Base-by-base conservation (phyloP, 2,797 vertebrate genomes). In the Orestias chungarensis region DNA sequence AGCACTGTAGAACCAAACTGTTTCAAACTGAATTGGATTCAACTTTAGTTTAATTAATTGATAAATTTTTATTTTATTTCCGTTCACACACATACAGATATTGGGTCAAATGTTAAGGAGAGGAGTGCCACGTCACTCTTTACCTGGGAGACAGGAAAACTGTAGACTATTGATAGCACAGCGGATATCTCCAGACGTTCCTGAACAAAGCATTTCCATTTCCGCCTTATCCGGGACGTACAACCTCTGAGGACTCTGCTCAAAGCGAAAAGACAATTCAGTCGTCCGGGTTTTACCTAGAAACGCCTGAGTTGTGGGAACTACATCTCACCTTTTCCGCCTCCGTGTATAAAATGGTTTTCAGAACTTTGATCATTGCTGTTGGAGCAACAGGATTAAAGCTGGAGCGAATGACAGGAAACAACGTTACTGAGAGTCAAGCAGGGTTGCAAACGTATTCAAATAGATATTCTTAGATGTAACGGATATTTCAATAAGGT, bases 311-410 rank as follows among this genome's bases (percentile, higher is more conserved):
- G 7, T 1, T n/a, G 8, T 52, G 27, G 15, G 18, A 2, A 8
- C 1, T 29, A 71, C 15, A 14, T 49, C 86, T 92, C 92, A 99
- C 98, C 96, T 92, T 93, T 75, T 66, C 93, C 69, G 93, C 92
- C 91, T 99, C 96, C 78, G 86, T 50, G 47, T 92, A 73, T 76
- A 93, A 93, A 80, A 99, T 96, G 71, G 95, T 93, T 79, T 78
- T 95, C 71, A 99, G 93, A 77, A 96, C 94, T 88, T 97, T 99
- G 94, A 97, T 95, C 96, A 97, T 94, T 47, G 95, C 95, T 71
- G 97, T 99, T 57, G 95, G 97, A 79, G 98, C 96, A 81, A 99
- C 90, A 3, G 97, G 97, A 83, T 99, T 99, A 90, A 99, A 99
- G 93, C 97, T 99, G 89, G 4, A 78, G 76, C 12, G 76, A 18